phyloP scores from a whole-genome alignment of 2,113 vertebrate genomes.

The Crotalus horridus region DNA sequence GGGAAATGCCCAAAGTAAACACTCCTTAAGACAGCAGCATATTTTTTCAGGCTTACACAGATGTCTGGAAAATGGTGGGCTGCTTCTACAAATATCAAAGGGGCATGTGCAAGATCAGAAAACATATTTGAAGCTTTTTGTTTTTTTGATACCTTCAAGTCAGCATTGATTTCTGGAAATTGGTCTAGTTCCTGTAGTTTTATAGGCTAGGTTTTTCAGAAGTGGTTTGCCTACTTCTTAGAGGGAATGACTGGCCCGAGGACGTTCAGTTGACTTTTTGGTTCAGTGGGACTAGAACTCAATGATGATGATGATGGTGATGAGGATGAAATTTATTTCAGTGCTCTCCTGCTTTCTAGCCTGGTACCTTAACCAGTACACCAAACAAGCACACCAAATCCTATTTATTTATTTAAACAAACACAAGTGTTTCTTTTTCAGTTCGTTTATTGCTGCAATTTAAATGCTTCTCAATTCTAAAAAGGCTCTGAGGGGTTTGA shows the following conservation, averaged over 20 bases:
- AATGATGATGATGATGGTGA: not conserved
- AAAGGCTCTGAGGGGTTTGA: not conserved
- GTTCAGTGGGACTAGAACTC: not conserved
- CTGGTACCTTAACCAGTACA: not conserved
- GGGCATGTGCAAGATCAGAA: not conserved
- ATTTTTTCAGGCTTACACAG: not conserved
- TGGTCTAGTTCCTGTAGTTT: not conserved
- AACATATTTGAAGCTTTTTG: not conserved
- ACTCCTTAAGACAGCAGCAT: not conserved
- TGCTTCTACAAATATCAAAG: not conserved
- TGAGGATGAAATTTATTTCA: not conserved
- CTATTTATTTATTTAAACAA: not conserved
- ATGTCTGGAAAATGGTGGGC: not conserved
- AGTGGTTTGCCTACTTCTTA: not conserved
- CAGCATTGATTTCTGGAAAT: not conserved
- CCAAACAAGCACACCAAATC: not conserved
- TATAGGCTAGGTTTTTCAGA: not conserved
- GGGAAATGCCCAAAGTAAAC: not conserved
- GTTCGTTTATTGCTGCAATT: not conserved
- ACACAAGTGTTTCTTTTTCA: not conserved
- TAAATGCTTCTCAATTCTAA: not conserved
- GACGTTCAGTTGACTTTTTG: not conserved
- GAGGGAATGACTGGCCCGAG: not conserved
- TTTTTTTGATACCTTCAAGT: not conserved
- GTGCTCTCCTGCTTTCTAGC: not conserved